These are phyloP conservation scores for Oithona nana DNA, from an alignment of 2,888 invertebrate genomes.

Conservation along the genomic window DNA sequence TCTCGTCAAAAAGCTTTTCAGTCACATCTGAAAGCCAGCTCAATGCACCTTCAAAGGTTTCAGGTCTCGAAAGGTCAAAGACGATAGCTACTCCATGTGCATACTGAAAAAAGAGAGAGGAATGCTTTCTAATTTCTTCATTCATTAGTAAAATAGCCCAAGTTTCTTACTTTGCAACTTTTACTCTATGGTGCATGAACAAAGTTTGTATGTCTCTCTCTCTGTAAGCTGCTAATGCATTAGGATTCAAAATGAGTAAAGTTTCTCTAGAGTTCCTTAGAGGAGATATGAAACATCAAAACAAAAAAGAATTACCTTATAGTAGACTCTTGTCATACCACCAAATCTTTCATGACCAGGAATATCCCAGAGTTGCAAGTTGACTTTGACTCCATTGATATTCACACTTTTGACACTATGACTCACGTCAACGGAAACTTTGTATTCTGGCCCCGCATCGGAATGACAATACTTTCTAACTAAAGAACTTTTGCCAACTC, in stretches of 20 bases:
- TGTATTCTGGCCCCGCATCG: not conserved
- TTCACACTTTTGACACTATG: constrained; percentile 1
- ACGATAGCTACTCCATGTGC: constrained; percentile 13
- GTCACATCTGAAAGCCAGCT: constrained; percentile 14
- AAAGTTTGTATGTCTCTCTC: too few relatives aligned
- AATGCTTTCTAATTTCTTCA: too few relatives aligned
- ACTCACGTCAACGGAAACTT: not conserved
- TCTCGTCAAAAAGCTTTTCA: constrained; percentile 10
- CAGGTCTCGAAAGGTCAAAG: constrained; percentile 16
- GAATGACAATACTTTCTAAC: not conserved
- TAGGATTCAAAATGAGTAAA: too few relatives aligned
- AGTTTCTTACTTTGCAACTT: too few relatives aligned
- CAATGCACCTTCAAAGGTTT: constrained; percentile 13
- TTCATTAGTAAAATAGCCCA: too few relatives aligned
- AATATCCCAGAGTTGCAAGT: constrained; percentile 17
- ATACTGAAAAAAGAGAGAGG: too few relatives aligned
- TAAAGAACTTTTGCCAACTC: constrained; percentile 11
- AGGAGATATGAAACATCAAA: too few relatives aligned
- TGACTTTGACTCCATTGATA: not conserved
- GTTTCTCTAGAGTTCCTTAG: too few relatives aligned
- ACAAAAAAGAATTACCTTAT: too few relatives aligned
- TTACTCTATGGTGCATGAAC: too few relatives aligned
- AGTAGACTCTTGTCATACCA: constrained; percentile 9
- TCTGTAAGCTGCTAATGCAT: too few relatives aligned
- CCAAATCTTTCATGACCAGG: constrained; percentile 16